These are phyloP conservation scores for Parazoanthus atlanticus DNA, from an alignment of 92 coral and sea anemone species.

Conservation along the genomic window DNA sequence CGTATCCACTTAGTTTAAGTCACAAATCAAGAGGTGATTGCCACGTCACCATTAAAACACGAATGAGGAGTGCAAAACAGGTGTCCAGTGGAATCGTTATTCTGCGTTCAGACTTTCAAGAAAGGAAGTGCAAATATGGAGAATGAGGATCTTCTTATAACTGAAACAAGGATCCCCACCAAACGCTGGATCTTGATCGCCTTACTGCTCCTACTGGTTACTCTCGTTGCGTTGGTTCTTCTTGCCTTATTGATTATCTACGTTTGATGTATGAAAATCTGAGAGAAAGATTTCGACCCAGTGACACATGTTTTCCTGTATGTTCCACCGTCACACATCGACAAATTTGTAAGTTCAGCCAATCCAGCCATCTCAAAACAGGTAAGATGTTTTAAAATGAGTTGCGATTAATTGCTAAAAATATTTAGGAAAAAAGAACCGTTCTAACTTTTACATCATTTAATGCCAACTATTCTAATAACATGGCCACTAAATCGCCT, in stretches of 20 bases:
- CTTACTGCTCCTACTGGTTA: background rate
- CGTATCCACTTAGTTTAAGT: background rate
- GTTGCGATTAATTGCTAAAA: too few species aligned
- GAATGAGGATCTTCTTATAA: background rate
- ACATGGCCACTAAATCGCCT: too few species aligned
- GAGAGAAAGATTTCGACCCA: background rate
- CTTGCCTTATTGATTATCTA: background rate
- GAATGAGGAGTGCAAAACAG: background rate
- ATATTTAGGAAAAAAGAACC: too few species aligned
- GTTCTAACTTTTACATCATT: too few species aligned
- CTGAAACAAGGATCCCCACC: background rate
- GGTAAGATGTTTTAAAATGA: too few species aligned
- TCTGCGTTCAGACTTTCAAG: background rate
- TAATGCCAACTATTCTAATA: too few species aligned
- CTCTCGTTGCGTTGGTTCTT: background rate
- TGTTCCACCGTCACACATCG: background rate
- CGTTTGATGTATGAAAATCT: background rate
- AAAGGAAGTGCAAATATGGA: background rate
- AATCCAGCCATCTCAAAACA: too few species aligned
- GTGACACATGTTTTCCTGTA: background rate
- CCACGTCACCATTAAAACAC: background rate
- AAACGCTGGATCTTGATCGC: background rate
- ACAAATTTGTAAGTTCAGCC: background rate
- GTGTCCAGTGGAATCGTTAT: too few species aligned
- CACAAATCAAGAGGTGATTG: background rate